Evolutionary conservation across 2,888 invertebrate genomes (phyloP), one percentile per base, ranked within the genome.

Genomic region (Scrobipalpa atriplicella): DNA sequence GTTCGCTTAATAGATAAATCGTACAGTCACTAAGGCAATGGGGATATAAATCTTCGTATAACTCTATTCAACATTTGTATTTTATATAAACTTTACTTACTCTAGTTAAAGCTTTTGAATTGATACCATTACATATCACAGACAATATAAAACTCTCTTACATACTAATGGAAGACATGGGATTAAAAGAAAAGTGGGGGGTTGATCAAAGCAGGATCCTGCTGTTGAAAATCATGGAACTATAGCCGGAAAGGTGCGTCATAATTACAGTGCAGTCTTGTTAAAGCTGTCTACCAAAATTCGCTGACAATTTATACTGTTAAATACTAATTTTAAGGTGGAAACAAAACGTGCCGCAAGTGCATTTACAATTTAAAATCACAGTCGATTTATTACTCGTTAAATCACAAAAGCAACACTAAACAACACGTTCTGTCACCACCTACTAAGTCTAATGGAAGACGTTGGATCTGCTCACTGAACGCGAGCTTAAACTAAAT

Each of bases 201-300:
- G 69, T 71, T 64, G 52, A 58, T 56, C 38, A 6, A 67, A 69
- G 70, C 69, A 71, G 73, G 71, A 71, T 69, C 74, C 76, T 72
- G 67, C 73, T 74, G 76, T 47, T 18, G 52, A 19, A 78, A 79
- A 77, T 83, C 79, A 75, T 82, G 81, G 78, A 78, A 80, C 54
- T 56, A 82, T 80, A 87, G 83, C 78, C 77, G 77, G 83, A 80
- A 81, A 74, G 77, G 91, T 91, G 91, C 91, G 75, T 76, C 77
- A 78, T 87, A 87, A 87, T 85, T 90, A 91, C 91, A 92, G 92
- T 92, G 92, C 91, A 84, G 84, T 81, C 75, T 72, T 80, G 80
- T 90, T 92, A 92, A 92, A 92, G 92, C 92, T 92, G 90, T 89
- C 87, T 92, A 92, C 92, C 92, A 92, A 92, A 92, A 91, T 88